Base-by-base conservation (phyloP, 2,113 vertebrate species). In the Lophotis ruficrista region DNA sequence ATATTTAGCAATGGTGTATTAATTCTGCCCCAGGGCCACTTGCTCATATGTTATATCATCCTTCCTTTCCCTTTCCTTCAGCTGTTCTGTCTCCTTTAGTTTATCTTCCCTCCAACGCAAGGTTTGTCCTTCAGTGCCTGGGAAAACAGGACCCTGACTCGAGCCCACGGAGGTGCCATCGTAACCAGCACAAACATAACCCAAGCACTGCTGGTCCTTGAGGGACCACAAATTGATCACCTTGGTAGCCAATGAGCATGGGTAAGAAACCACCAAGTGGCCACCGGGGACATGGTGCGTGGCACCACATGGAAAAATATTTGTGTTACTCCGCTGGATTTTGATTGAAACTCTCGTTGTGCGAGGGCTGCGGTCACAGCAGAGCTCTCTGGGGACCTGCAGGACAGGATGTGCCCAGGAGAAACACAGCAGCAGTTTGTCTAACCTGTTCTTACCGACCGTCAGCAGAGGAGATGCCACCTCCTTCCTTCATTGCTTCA, bases 221-320 rank as follows among this genome's bases (percentile, higher is more conserved):
- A 70, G 51, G 72, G 47, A 89, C 37, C 64, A 62, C 84, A 70
- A 5, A 75, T 25, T 5, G 2, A 43, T 31, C 83, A 71, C 51
- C 51, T 70, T 6, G 16, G 73, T 87, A 60, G 70, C 76, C 71
- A 89, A 45, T 17, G 22, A 64, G 60, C 1, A 1, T 17, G 56
- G 58, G n/a, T 50, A 81, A 87, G 28, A 73, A 93, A 75, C 62
- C 86, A 90, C 80, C 76, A 65, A 77, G 56, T 37, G 41, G 84
- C 12, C 65, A 62, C 43, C 3, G 0, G 69, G 77, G 81, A 84
- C 7, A 4, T 15, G 0, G 0, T 20, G 80, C 5, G 3, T 75
- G 85, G 47, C 61, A 87, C 41, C 75, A 28, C 22, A 23, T 5
- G 7, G 28, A 21, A 68, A 90, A 90, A 81, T 43, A 81, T 23